Evolutionary conservation across 2,797 vertebrate species (phyloP), one percentile per base, ranked within the genome.

Genomic region (Menidia menidia): DNA sequence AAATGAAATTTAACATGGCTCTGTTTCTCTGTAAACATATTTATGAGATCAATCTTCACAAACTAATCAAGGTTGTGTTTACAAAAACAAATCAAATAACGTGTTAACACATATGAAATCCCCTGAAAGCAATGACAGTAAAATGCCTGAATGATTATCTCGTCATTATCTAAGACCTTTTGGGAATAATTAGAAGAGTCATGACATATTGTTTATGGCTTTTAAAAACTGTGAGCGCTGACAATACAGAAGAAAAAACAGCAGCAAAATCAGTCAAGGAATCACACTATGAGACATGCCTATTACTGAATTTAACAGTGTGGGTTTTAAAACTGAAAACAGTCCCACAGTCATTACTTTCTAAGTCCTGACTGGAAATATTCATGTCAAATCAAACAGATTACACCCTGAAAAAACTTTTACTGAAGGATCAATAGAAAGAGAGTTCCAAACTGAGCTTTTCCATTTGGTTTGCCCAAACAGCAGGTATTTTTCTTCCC

Each of bases 251-350:
- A 10, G 30, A 39, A 33, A 60, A 54, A 41, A 51, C 43, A 57
- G 39, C 35, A 43, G 30, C 65, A 53, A 64, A 31, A 33, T 64
- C 33, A 60, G 30, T 62, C 63, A 16, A 48, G 11, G n/a, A 11
- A 19, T 48, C 12, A 19, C n/a, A 48, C 18, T 48, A 10, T 48
- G 18, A 48, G 14, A 47, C n/a, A 25, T 25, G 25, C 25, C 25
- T 25, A 25, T 25, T 25, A 25, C 25, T 25, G 25, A 25, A 45
- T 73, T 75, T 75, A 56, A 64, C 64, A n/a, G 31, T 10, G 2
- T 9, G 45, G 19, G 6, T 0, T 39, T 64, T 70, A 35, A 71
- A 73, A 78, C 64, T 30, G 60, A 43, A 64, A 64, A 67, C 35
- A 58, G 42, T 16, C 53, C 35, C 35, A 39, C 35, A 71, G 59